Evolutionary conservation across 2,888 invertebrate species (phyloP).

Genomic region (Leucozona laternaria): DNA sequence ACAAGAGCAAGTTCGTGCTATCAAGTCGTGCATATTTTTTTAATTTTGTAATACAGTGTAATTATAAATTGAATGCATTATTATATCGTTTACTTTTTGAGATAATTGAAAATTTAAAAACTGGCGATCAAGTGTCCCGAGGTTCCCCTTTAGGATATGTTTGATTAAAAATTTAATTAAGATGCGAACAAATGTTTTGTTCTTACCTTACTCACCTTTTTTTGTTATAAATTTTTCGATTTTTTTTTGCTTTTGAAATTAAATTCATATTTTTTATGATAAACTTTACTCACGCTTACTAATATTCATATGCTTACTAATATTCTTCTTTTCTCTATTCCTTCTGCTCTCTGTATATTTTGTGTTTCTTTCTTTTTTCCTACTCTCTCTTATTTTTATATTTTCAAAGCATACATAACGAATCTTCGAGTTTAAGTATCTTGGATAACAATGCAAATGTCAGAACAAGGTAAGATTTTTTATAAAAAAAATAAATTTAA

Average conservation of each 20-base stretch:
- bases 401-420: conserved; percentile 21
- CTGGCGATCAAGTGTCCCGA: no score
- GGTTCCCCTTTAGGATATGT: no score
- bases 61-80: no score
- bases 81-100: no score
- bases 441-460: conserved; percentile 48
- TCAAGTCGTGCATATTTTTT: no score
- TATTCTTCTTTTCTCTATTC: background rate
- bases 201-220: background rate
- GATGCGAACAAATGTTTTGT: no score
- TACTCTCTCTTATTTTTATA: conserved; percentile 14
- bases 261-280: background rate
- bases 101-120: no score
- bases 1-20: no score
- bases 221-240: background rate
- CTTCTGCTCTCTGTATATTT: conserved; percentile 12
- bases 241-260: background rate
- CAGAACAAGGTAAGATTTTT: conserved; percentile 40
- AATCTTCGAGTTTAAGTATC: conserved; percentile 33
- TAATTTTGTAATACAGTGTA: no score
- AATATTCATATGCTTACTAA: background rate
- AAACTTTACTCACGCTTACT: background rate
- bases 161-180: no score
- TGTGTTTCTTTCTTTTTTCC: conserved; percentile 16
- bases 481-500: background rate